Base-by-base conservation (phyloP, 1,140 invertebrate genomes). In the Penaeus chinensis region DNA sequence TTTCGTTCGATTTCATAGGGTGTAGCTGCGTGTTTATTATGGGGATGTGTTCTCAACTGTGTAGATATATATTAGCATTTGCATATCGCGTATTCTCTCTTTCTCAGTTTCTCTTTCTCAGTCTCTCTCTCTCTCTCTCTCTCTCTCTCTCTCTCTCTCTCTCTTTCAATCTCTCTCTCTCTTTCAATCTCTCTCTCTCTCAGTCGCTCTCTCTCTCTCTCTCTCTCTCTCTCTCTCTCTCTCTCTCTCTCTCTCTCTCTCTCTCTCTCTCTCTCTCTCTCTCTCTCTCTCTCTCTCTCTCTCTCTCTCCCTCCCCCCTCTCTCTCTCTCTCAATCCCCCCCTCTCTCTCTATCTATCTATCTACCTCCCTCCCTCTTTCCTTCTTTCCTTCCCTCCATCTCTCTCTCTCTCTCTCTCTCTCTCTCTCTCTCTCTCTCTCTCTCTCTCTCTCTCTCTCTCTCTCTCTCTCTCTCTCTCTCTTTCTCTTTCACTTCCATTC, bases 371-470 rank as follows among this genome's bases (percentile, higher is more conserved):
- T 69, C 66, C 22, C 11, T 69, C 66, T 69, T 19, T 69, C 66
- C 20, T 19, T 20, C 19, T n/a, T 19, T 69, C 66, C 20, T 22
- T 69, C n/a, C 20, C 20, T n/a, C n/a, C 22, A 2, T 27, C n/a
- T 13, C 20, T 69, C 66, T 10, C 66, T 18, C 37, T 32, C 2
- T 18, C 22, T 37, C 37, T 22, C 24, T 37, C 69, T 74, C 37
- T 74, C 24, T 32, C 22, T 0, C 11, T 71, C 37, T 24, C 19
- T 71, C 69, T 71, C 69, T 71, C 69, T 71, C 69, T 71, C 69
- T 71, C 69, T 71, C 69, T 71, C 69, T 71, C 69, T 71, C 69
- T 71, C 69, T 71, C 69, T 71, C 69, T 71, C 69, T 71, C 69
- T 71, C 69, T 71, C 69, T 71, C 69, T 71, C 69, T 71, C 69